Evolutionary conservation across 2,888 invertebrate genomes (phyloP).

Genomic region (Drosophila paracracens): DNA sequence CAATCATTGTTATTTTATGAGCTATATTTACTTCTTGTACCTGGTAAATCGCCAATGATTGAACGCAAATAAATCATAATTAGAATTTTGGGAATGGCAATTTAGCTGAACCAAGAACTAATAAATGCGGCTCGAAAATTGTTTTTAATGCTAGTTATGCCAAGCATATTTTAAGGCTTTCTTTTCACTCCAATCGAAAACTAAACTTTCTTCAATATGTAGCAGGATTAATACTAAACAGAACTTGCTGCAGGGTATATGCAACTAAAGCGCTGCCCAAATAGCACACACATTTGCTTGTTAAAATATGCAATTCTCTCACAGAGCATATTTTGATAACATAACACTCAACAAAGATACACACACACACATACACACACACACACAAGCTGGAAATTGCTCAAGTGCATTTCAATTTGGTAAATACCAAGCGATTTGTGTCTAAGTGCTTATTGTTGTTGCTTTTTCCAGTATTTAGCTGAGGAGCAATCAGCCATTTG

Average conservation of each 20-base stretch:
- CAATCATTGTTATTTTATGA: neutral
- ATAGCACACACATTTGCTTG: neutral
- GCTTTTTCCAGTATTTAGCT: constrained; percentile 4
- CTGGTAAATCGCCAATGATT: neutral
- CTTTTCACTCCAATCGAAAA: neutral
- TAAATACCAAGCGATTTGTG: constrained; percentile 29
- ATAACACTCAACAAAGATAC: neutral
- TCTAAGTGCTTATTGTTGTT: constrained; percentile 35
- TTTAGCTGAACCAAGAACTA: neutral
- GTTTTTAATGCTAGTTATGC: too few species aligned
- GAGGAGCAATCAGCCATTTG: constrained; percentile 1
- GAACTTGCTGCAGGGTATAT: neutral
- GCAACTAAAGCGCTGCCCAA: neutral
- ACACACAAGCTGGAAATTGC: neutral
- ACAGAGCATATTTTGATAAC: neutral
- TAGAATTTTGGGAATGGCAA: neutral
- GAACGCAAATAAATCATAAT: neutral
- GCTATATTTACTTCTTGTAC: neutral
- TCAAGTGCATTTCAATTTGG: constrained; percentile 41
- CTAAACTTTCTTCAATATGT: neutral
- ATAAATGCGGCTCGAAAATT: neutral
- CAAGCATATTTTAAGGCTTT: too few species aligned
- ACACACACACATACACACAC: neutral
- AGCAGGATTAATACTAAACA: too few species aligned
- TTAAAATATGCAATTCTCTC: neutral